Percentiles rank a stretch among this genome's conserved stretches.
Evolutionary conservation across 2,113 vertebrate species (phyloP).

Genomic region (Xenopus borealis): DNA sequence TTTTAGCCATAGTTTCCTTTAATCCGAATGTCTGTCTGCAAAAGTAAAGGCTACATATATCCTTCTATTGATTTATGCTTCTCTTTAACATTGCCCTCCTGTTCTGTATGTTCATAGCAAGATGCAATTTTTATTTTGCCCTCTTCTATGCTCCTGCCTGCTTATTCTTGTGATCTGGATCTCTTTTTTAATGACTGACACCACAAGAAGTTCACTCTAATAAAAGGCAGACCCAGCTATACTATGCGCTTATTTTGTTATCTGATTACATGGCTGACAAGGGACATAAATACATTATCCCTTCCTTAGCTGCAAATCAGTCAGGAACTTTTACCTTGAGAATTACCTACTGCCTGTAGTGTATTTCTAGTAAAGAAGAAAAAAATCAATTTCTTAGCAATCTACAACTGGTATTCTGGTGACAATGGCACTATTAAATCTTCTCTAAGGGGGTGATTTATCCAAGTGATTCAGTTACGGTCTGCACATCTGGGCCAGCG

Average conservation of each 20-base stretch:
- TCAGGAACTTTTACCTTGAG: slow-evolving; percentile 42
- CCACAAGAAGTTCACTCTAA: slow-evolving; percentile 31
- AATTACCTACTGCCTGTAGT: slow-evolving; percentile 40
- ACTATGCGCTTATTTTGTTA: slow-evolving; percentile 43
- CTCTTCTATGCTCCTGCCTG: not conserved
- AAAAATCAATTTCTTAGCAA: slow-evolving; percentile 47
- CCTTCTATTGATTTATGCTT: not conserved
- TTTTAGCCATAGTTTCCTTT: too few species aligned
- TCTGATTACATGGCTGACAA: slow-evolving; percentile 46
- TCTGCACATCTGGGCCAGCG: slow-evolving; percentile 29
- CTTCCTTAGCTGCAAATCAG: slow-evolving; percentile 38
- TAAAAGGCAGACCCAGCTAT: slow-evolving; percentile 24
- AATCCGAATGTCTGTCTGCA: too few species aligned
- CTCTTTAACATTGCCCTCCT: not conserved
- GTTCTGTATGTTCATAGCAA: not conserved
- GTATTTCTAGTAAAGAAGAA: slow-evolving; percentile 43
- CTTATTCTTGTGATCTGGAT: not conserved
- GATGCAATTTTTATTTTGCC: not conserved
- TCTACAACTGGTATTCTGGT: slow-evolving; percentile 43
- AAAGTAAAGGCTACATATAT: not conserved
- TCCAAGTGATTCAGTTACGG: slow-evolving; percentile 44
- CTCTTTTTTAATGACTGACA: slow-evolving; percentile 7
- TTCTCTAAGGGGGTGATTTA: slow-evolving; percentile 41
- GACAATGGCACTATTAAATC: slow-evolving; percentile 47
- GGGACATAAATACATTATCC: slow-evolving; percentile 46